phyloP scores from a whole-genome alignment of 2,797 vertebrate species.

The Falco naumanni region DNA sequence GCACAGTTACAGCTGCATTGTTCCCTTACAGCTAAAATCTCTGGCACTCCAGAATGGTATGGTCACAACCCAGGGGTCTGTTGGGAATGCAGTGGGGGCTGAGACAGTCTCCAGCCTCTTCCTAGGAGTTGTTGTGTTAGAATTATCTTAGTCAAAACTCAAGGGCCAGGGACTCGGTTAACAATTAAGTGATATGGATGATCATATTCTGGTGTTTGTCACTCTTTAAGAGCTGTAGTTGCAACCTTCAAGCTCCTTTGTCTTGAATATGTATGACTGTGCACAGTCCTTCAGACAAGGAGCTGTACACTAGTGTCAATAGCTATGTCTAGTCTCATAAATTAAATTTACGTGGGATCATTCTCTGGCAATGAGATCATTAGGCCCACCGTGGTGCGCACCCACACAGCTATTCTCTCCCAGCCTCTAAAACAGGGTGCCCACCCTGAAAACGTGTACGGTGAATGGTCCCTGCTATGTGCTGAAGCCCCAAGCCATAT shows the following conservation, averaged over 20 bases:
- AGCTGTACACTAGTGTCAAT: not conserved
- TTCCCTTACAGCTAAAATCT: not conserved
- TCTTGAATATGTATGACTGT: not conserved
- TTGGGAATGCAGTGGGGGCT: not conserved
- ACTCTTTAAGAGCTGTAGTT: not conserved
- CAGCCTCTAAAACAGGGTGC: not conserved
- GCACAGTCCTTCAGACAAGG: not conserved
- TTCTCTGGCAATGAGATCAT: not conserved
- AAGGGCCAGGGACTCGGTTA: not conserved
- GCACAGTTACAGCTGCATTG: not conserved
- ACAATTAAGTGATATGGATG: not conserved
- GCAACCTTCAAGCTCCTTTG: not conserved
- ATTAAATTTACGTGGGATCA: rapidly evolving
- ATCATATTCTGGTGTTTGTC: not conserved
- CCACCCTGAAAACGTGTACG: not conserved
- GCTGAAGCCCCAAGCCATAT: not conserved
- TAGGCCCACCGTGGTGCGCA: not conserved
- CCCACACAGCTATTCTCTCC: not conserved
- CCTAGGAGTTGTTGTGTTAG: not conserved
- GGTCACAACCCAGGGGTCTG: not conserved
- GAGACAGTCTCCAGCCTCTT: not conserved
- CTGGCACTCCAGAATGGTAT: not conserved
- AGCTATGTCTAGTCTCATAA: not conserved
- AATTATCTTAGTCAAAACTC: not conserved
- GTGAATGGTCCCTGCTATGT: not conserved